These are phyloP conservation scores for Cyaniris semiargus DNA, from an alignment of 2,888 invertebrate species.

Conservation along the genomic window DNA sequence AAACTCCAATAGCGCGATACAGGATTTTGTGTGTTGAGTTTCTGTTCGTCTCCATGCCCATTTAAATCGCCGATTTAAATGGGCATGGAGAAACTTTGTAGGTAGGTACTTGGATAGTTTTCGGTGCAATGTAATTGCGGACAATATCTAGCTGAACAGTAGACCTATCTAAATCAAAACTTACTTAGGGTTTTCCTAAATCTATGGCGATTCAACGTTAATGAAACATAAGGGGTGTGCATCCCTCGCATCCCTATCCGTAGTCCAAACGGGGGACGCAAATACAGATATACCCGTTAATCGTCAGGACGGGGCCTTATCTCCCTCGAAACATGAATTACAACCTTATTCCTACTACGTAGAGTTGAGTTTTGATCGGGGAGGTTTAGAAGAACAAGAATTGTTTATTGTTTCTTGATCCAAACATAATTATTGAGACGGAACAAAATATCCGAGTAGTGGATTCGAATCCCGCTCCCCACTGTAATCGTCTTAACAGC, in stretches of 20 bases:
- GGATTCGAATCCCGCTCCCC: not conserved
- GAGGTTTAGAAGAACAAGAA: not conserved
- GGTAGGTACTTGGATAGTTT: too few species aligned
- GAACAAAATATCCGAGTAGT: not conserved
- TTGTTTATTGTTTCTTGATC: slow-evolving; percentile 25
- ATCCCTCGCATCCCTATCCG: slow-evolving; percentile 62
- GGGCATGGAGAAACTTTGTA: too few species aligned
- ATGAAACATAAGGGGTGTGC: slow-evolving; percentile 78
- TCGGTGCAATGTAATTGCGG: too few species aligned
- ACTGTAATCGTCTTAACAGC: slow-evolving; percentile 5
- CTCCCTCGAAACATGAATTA: slow-evolving; percentile 23
- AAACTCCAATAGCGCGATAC: too few species aligned
- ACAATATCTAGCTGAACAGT: too few species aligned
- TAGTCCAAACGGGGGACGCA: slow-evolving; percentile 56
- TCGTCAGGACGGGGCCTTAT: slow-evolving; percentile 49
- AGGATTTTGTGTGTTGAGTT: too few species aligned
- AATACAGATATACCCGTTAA: slow-evolving; percentile 62
- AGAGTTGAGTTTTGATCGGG: not conserved
- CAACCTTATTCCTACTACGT: not conserved
- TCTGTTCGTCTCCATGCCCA: too few species aligned
- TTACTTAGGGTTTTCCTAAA: slow-evolving; percentile 32
- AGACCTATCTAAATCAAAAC: not conserved
- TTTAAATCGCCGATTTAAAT: too few species aligned
- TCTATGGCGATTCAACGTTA: slow-evolving; percentile 65
- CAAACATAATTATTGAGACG: slow-evolving; percentile 22